Base-by-base conservation (phyloP, 1,140 invertebrate species). In the Babylonia areolata region DNA sequence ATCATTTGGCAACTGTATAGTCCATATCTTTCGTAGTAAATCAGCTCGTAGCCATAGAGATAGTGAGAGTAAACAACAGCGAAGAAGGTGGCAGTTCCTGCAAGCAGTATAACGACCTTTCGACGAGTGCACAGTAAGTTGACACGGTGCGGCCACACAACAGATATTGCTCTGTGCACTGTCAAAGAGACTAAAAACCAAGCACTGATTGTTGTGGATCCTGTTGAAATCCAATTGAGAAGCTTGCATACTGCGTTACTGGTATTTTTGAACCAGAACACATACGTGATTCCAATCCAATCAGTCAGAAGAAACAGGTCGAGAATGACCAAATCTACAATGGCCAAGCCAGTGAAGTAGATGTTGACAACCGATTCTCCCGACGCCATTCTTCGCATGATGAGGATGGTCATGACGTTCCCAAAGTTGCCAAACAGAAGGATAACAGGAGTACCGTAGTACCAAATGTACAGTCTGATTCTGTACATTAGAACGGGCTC, bases 181-280 rank as follows among this genome's bases (percentile, higher is more conserved):
- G 87, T 46, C 11, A 88, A 51, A 1, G 69, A 39, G 28, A 85
- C 87, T 12, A 88, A 81, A 3, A 79, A 69, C 87, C 46, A 88
- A 12, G 82, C 51, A 3, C 58, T 85, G 20, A 80, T 73, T 39
- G 80, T 79, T 1, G 42, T 31, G 12, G 17, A 17, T 5, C 37
- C 17, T 69, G 85, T 85, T 28, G 77, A 17, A 2, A 85, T 23
- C 77, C 84, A 88, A 3, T n/a, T 31, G 28, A 40, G 86, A 3
- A 77, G 1, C 73, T 83, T 78, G 73, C 87, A 88, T 2, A 79
- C 28, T 20, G 20, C 20, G 31, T 37, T 37, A 37, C 39, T 42
- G 17, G 28, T 28, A 6, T 42, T 31, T 33, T 80, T 20, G 40
- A 88, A 23, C 54, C 85, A 86, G 23, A n/a, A 51, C 28, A 71